Percentiles rank a stretch among this genome's conserved stretches.
phyloP scores from a whole-genome alignment of 2,797 vertebrate species.

The Hephaestus fuliginosus region DNA sequence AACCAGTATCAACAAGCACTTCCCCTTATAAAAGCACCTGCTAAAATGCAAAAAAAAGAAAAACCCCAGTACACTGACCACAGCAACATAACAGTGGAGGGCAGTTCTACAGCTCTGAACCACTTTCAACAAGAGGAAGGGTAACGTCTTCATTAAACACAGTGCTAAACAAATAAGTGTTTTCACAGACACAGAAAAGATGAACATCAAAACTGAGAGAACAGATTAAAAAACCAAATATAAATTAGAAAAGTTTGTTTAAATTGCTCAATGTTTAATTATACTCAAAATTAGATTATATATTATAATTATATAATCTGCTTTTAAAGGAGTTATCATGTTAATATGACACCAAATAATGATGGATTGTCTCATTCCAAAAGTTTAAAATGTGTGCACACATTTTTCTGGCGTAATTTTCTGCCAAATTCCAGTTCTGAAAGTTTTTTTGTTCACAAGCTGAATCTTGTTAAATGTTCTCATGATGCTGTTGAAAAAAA shows the following conservation, averaged over 20 bases:
- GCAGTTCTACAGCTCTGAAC: constrained; percentile 88
- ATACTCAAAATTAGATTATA: constrained; percentile 84
- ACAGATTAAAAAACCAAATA: constrained; percentile 74
- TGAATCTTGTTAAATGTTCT: constrained; percentile 81
- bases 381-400: constrained; percentile 82
- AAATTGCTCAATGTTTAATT: constrained; percentile 84
- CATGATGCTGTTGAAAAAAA: constrained; percentile 13
- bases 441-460: constrained; percentile 87
- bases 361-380: constrained; percentile 43
- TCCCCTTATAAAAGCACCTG: constrained; percentile 93
- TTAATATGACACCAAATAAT: constrained; percentile 65
- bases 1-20: constrained; percentile 93
- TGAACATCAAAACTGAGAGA: constrained; percentile 86
- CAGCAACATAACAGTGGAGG: constrained; percentile 87
- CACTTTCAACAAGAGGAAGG: constrained; percentile 88
- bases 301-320: constrained; percentile 88
- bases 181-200: constrained; percentile 88
- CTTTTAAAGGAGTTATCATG: constrained; percentile 83
- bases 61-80: constrained; percentile 85
- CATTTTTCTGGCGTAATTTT: constrained; percentile 84
- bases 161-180: constrained; percentile 86
- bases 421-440: constrained; percentile 87
- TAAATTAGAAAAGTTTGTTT: constrained; percentile 85
- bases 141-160: constrained; percentile 89
- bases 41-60: constrained; percentile 91